A percentile compares a stretch with the other conserved stretches of the same genome.
Evolutionary conservation across 2,113 vertebrate species (phyloP).

Genomic region (Notothenia coriiceps): DNA sequence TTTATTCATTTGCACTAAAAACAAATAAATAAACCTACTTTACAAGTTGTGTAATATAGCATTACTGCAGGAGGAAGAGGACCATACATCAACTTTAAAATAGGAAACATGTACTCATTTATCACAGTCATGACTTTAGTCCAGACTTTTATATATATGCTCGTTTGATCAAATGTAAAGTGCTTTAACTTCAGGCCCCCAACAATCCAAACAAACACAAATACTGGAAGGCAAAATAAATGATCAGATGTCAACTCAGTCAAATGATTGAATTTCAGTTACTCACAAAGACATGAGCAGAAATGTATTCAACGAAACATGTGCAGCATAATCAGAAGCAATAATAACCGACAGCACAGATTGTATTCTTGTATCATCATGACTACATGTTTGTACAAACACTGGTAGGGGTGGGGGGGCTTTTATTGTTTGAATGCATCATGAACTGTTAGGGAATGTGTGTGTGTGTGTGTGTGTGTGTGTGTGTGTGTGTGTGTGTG

Average conservation of each 20-base stretch:
- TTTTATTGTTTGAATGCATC: constrained; percentile 27
- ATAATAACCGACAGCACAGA: constrained; percentile 34
- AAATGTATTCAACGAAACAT: constrained; percentile 33
- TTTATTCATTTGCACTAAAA: constrained; percentile 15
- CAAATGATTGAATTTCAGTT: constrained; percentile 18
- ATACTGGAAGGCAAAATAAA: constrained; percentile 24
- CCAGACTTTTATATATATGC: not conserved
- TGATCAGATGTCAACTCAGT: constrained; percentile 6
- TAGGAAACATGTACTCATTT: too few species aligned
- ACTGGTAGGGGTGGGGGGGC: not conserved
- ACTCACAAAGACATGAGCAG: constrained; percentile 18
- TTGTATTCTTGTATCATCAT: constrained; percentile 48
- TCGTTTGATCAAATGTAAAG: constrained; percentile 33
- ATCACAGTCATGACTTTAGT: not conserved
- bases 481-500: not conserved
- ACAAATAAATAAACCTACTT: constrained; percentile 21
- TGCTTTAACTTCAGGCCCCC: constrained; percentile 15
- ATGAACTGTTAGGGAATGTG: not conserved
- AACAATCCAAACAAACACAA: constrained; percentile 27
- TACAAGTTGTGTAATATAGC: constrained; percentile 7
- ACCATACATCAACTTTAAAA: constrained; percentile 19
- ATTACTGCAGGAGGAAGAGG: constrained; percentile 3
- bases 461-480: not conserved
- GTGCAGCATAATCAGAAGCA: constrained; percentile 27
- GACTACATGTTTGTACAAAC: constrained; percentile 9